Conservation (phyloP, 2,888 invertebrate species). For the Cantharis lateralis region DNA sequence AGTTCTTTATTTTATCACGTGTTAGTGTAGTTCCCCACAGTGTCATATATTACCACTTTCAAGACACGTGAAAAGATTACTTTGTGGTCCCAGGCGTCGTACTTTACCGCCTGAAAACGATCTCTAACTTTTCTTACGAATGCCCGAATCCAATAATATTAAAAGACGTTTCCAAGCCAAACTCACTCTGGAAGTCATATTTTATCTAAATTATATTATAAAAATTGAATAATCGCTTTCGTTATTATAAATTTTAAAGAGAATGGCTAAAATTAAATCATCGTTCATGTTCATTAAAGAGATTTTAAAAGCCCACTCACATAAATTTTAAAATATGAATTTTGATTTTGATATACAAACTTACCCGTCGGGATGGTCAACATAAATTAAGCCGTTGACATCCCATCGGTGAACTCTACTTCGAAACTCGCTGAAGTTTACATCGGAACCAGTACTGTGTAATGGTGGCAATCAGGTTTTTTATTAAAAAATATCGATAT, state of each 20-base stretch:
- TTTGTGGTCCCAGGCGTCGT: conserved; percentile 41
- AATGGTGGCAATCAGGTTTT: too few relatives aligned
- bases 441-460: too few relatives aligned
- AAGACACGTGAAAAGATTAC: conserved; percentile 45
- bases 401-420: background rate
- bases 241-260: background rate
- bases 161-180: conserved; percentile 9
- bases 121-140: conserved; percentile 38
- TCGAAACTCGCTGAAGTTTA: background rate
- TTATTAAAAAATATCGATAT: too few relatives aligned
- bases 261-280: background rate
- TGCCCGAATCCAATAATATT: conserved; percentile 32
- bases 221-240: background rate
- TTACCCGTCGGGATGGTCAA: background rate
- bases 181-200: conserved; percentile 13
- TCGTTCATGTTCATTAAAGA: background rate
- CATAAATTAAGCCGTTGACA: background rate
- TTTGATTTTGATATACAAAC: background rate
- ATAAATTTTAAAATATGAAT: background rate
- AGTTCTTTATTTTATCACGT: conserved; percentile 37
- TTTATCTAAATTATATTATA: conserved; percentile 1
- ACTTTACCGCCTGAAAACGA: conserved; percentile 48
- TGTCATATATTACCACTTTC: conserved; percentile 45
- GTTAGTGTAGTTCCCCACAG: conserved; percentile 41
- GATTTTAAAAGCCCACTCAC: background rate